phyloP scores from a whole-genome alignment of 2,113 vertebrate species.

The Zingel zingel region DNA sequence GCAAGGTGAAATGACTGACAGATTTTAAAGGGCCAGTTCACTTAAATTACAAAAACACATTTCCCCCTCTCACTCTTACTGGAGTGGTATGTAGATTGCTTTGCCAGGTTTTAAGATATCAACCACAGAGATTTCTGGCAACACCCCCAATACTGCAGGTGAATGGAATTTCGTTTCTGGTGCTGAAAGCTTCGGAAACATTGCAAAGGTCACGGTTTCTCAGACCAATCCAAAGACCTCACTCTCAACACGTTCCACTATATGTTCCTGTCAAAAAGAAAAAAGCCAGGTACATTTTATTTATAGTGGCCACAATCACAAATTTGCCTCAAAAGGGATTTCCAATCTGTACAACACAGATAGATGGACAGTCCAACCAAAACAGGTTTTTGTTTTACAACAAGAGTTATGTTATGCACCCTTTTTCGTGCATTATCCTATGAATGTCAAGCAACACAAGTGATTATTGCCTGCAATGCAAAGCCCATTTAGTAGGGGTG shows the following conservation, averaged over 20 bases:
- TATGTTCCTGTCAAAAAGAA: constrained; percentile 13
- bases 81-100: constrained; percentile 24
- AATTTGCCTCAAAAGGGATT: constrained; percentile 8
- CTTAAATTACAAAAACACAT: constrained; percentile 47
- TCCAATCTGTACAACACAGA: background rate
- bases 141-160: background rate
- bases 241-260: background rate
- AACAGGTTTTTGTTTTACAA: background rate
- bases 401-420: too few relatives aligned
- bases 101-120: constrained; percentile 37
- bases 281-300: background rate
- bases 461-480: too few relatives aligned
- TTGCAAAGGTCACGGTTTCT: background rate
- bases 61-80: constrained; percentile 12
- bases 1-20: constrained; percentile 41
- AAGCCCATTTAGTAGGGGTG: too few relatives aligned
- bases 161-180: constrained; percentile 31
- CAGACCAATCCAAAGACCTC: constrained; percentile 22
- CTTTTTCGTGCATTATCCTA: too few relatives aligned
- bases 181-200: constrained; percentile 13
- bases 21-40: constrained; percentile 31
- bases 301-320: background rate
- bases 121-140: constrained; percentile 20
- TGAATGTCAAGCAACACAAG: too few relatives aligned
- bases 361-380: background rate